A percentile compares a stretch with the other conserved stretches of the same genome.
Conservation (phyloP, 2,797 vertebrate genomes). For the Gila robusta region DNA sequence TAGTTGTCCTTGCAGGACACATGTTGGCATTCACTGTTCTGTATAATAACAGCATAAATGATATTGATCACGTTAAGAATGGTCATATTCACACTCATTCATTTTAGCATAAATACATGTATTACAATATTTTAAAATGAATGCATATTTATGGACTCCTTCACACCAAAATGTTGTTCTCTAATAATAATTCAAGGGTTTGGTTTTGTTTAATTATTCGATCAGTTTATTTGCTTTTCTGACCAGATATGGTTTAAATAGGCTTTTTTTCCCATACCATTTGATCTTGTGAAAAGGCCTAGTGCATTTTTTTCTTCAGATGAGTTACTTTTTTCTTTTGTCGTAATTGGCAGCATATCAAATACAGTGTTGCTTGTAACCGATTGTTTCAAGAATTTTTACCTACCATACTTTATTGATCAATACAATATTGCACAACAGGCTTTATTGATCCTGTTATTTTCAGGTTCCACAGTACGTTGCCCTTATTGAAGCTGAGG, state of each 20-base stretch:
- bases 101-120: slow-evolving; percentile 3
- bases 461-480: not conserved
- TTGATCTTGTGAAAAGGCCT: not conserved
- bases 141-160: not conserved
- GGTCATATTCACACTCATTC: not conserved
- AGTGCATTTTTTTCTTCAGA: not conserved
- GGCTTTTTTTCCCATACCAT: not conserved
- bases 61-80: not conserved
- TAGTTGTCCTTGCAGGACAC: slow-evolving; percentile 18
- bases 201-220: not conserved
- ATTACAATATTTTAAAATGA: not conserved
- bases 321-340: not conserved
- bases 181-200: not conserved
- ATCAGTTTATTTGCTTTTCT: not conserved
- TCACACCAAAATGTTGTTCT: slow-evolving; percentile 6
- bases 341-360: not conserved
- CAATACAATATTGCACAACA: not conserved
- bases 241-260: not conserved
- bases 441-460: slow-evolving; percentile 11
- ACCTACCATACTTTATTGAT: not conserved
- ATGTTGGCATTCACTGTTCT: slow-evolving; percentile 12
- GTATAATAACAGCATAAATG: slow-evolving; percentile 14
- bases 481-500: slow-evolving; percentile 23
- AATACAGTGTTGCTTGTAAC: not conserved
- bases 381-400: not conserved